Evolutionary conservation across 2,797 vertebrate species (phyloP), one percentile per base, ranked within the genome.

Genomic region (Echeneis naucrates): DNA sequence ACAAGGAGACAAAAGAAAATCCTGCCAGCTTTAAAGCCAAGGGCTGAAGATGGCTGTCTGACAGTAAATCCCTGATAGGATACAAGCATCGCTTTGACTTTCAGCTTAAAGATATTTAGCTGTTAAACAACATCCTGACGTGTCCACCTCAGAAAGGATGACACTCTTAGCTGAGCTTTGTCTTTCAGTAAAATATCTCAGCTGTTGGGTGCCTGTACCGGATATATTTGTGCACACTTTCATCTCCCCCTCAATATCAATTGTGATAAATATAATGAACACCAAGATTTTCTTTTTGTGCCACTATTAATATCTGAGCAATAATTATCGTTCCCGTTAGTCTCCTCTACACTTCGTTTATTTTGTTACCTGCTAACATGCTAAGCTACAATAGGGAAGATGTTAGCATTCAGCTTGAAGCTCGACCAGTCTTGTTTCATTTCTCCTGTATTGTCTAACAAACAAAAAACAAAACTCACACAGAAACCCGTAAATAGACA

Each of bases 1-100:
- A 80, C 56, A 45, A 21, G 1, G 3, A 33, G 68, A 69, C 40
- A 48, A 54, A 38, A 35, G 1, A 30, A 30, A 60, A 72, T 4
- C 9, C 13, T 53, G 33, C 8, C 5, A 32, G 51, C 24, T 24
- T 19, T 14, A 10, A 33, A 14, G 40, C 27, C 13, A 63, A 57
- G 5, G 5, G 2, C 35, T 17, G 1, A 70, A 32, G 48, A 45
- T 8, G 44, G 12, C 5, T 21, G 0, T 4, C 1, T 32, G 50
- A 66, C 30, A 17, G 16, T 9, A 13, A n/a, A 6, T 5, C 8
- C 1, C 21, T 14, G 8, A 8, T 4, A n/a, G 9, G 40, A 64
- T 5, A 26, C 21, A 16, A 23, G 38, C 4, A 19, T 35, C 6
- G 5, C 9, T 8, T 30, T 27, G 47, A 27, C 14, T 27, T 50